Conservation (phyloP, 1,140 invertebrate species). For the Drosophila paulistorum region DNA sequence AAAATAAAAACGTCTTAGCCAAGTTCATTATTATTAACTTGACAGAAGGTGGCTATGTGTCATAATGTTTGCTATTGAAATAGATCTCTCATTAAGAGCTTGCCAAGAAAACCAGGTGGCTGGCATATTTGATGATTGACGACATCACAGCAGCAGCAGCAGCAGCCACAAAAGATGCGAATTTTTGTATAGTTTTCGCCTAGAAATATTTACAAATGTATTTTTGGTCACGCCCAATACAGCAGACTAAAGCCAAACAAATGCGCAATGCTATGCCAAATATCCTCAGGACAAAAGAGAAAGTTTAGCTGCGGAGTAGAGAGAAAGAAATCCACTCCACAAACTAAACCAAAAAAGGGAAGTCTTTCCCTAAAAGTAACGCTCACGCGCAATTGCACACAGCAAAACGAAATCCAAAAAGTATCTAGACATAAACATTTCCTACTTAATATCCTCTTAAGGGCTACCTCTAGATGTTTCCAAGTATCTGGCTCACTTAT, state of each 20-base stretch:
- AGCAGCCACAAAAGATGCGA: not conserved
- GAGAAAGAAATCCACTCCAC: not conserved
- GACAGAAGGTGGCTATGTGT: constrained; percentile 43
- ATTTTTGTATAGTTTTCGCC: constrained; percentile 5
- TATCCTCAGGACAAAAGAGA: constrained; percentile 50
- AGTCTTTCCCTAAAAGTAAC: constrained; percentile 24
- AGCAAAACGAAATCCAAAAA: constrained; percentile 28
- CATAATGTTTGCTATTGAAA: constrained; percentile 68
- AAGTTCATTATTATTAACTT: constrained; percentile 64
- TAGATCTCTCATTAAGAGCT: constrained; percentile 41
- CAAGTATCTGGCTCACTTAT: constrained; percentile 3
- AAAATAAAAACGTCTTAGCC: constrained; percentile 20
- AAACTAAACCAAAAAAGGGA: not conserved
- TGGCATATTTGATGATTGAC: constrained; percentile 65
- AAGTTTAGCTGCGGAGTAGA: constrained; percentile 25
- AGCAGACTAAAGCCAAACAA: constrained; percentile 17
- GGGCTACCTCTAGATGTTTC: constrained; percentile 27
- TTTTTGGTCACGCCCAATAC: constrained; percentile 40
- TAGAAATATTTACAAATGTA: not conserved
- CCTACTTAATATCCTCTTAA: constrained; percentile 3
- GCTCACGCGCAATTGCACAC: constrained; percentile 43
- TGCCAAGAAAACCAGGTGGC: constrained; percentile 59
- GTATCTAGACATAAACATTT: constrained; percentile 25
- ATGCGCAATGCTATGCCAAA: constrained; percentile 38
- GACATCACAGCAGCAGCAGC: constrained; percentile 30